Conservation (phyloP, 2,888 invertebrate species). For the Ceramica pisi region DNA sequence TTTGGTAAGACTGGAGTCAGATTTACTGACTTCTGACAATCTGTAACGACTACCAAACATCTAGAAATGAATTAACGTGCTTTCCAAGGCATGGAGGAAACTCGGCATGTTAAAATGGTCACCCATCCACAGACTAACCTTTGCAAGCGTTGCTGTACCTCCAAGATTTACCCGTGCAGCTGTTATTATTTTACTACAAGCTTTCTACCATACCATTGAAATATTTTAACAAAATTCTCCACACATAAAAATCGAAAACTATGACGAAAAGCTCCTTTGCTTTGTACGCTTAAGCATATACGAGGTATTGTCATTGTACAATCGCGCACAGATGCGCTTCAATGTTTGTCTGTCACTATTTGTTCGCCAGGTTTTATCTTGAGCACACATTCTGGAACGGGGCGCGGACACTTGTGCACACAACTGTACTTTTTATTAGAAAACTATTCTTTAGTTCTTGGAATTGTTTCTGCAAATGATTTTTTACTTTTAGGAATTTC, state of each 20-base stretch:
- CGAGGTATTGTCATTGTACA: slow-evolving; percentile 42
- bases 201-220: background rate
- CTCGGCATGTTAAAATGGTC: too few species aligned
- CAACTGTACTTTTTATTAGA: slow-evolving; percentile 45
- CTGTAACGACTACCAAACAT: too few species aligned
- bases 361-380: slow-evolving; percentile 55
- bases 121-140: too few species aligned
- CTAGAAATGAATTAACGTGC: too few species aligned
- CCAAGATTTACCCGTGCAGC: too few species aligned
- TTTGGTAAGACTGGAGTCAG: too few species aligned
- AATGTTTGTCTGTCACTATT: slow-evolving; percentile 53
- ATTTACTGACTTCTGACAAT: too few species aligned
- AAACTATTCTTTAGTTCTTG: slow-evolving; percentile 1
- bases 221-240: background rate
- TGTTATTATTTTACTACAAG: background rate
- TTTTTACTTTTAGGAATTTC: background rate
- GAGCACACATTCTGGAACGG: slow-evolving; percentile 44
- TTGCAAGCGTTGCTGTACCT: too few species aligned
- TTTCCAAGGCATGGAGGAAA: too few species aligned
- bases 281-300: slow-evolving; percentile 19
- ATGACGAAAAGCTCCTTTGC: background rate
- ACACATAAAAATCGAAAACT: slow-evolving; percentile 5
- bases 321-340: slow-evolving; percentile 50
- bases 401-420: slow-evolving; percentile 54
- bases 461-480: background rate